Evolutionary conservation across 2,113 vertebrate genomes (phyloP).

Genomic region (Rhinoptilus africanus): DNA sequence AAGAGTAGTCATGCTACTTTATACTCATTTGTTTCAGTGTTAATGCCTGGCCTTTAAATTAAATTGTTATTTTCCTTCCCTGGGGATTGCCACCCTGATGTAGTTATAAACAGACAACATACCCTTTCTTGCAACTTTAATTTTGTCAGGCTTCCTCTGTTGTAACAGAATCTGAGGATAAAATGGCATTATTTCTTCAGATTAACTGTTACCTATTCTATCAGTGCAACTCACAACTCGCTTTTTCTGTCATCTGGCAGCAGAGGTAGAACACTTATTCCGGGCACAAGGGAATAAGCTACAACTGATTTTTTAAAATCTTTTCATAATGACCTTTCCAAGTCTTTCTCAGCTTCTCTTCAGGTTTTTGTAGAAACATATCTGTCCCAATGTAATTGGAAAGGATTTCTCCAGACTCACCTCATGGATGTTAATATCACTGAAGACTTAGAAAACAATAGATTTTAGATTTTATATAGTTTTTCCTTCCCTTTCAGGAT

Average conservation of each 20-base stretch:
- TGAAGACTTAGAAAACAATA: not conserved
- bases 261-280: not conserved
- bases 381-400: not conserved
- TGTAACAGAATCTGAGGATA: not conserved
- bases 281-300: not conserved
- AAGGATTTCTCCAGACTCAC: not conserved
- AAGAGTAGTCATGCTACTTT: not conserved
- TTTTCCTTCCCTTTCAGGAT: not conserved
- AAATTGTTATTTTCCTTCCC: not conserved
- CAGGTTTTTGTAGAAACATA: not conserved
- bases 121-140: not conserved
- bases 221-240: not conserved
- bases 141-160: not conserved
- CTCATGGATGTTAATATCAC: not conserved
- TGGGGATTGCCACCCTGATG: not conserved
- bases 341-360: not conserved
- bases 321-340: not conserved
- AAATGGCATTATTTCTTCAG: not conserved
- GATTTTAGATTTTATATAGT: not conserved
- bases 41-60: conserved; percentile 27
- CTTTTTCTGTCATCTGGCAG: not conserved
- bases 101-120: not conserved
- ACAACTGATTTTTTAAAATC: not conserved
- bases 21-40: not conserved
- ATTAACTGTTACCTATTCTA: not conserved